phyloP scores from a whole-genome alignment of 2,888 invertebrate genomes.

The Brachylomia viminalis region DNA sequence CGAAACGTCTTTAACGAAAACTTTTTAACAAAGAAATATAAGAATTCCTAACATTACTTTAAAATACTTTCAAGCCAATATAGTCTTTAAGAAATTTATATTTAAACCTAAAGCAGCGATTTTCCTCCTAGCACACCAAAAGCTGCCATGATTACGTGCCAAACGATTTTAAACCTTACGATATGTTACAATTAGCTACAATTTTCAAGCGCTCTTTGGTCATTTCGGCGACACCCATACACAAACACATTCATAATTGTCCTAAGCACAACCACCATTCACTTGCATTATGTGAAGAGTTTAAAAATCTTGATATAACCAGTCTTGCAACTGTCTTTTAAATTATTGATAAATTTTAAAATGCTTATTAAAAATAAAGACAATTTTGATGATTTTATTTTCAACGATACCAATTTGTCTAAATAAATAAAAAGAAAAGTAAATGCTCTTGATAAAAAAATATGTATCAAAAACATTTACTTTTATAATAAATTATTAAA shows the following conservation, averaged over 20 bases:
- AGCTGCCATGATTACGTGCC: slow-evolving; percentile 55
- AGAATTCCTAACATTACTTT: not conserved
- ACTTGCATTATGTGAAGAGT: slow-evolving; percentile 57
- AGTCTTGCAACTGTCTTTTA: slow-evolving; percentile 65
- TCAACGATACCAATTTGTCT: not conserved
- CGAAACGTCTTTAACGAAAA: not conserved
- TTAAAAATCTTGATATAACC: slow-evolving; percentile 63
- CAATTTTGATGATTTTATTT: not conserved
- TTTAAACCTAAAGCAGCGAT: not conserved
- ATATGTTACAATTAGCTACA: slow-evolving; percentile 78
- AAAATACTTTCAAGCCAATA: slow-evolving; percentile 25
- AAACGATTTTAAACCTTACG: slow-evolving; percentile 68
- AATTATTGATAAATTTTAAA: slow-evolving; percentile 49
- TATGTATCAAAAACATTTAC: slow-evolving; percentile 7
- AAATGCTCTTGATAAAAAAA: slow-evolving; percentile 3
- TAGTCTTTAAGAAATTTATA: slow-evolving; percentile 6
- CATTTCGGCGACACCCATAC: slow-evolving; percentile 70
- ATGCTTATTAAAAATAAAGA: slow-evolving; percentile 31
- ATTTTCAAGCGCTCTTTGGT: slow-evolving; percentile 84
- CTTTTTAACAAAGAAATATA: slow-evolving; percentile 11
- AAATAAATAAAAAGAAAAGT: slow-evolving; percentile 34
- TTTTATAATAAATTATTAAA: slow-evolving; percentile 34
- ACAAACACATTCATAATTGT: too few relatives aligned
- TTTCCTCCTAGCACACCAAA: slow-evolving; percentile 29
- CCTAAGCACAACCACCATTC: too few relatives aligned